Evolutionary conservation across 2,797 vertebrate species (phyloP).

Genomic region (Pyrrhura leucotis): DNA sequence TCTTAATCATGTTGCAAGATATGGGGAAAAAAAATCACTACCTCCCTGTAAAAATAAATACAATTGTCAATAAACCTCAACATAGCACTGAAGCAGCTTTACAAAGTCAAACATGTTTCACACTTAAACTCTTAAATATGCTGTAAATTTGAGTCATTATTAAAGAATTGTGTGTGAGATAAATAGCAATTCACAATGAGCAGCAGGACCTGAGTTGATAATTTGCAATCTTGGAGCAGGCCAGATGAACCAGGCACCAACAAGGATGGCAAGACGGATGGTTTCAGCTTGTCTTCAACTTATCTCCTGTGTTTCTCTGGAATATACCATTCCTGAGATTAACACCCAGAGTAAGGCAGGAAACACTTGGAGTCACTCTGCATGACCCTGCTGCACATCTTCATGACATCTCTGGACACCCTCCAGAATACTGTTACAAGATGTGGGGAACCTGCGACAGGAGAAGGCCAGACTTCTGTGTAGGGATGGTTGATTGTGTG

Average conservation of each 20-base stretch:
- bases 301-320: neutral
- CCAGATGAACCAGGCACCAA: neutral
- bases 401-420: neutral
- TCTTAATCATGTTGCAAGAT: neutral
- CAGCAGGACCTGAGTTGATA: neutral
- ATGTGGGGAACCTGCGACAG: neutral
- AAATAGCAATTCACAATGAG: neutral
- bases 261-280: neutral
- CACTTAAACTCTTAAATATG: neutral
- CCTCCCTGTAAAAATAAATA: neutral
- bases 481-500: neutral
- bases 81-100: neutral
- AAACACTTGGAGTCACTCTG: neutral
- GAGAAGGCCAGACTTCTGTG: neutral
- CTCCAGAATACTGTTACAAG: neutral
- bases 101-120: neutral
- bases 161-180: neutral
- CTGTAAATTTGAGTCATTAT: neutral
- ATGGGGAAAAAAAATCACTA: neutral
- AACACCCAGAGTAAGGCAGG: neutral
- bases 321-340: neutral
- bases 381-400: neutral
- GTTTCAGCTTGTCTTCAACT: neutral
- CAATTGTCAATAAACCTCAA: neutral
- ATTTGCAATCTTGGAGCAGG: neutral